phyloP scores from a whole-genome alignment of 1,140 invertebrate genomes.

The Brachionus plicatilis region DNA sequence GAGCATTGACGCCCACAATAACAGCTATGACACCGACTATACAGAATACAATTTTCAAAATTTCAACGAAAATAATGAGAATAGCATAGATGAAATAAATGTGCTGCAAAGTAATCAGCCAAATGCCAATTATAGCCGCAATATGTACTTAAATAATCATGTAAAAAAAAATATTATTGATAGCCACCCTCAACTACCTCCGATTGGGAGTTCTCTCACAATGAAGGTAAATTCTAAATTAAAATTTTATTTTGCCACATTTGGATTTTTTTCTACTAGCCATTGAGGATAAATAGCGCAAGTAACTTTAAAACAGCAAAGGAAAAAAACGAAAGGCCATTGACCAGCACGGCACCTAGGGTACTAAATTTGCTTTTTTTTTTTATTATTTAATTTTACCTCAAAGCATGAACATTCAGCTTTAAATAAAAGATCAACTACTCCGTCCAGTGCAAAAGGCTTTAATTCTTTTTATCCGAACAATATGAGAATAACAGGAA shows the following conservation, averaged over 20 bases:
- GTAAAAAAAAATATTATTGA: neutral
- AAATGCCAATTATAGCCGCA: neutral
- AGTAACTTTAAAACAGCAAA: neutral
- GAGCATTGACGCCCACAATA: neutral
- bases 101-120: neutral
- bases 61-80: neutral
- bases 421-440: conserved; percentile 35
- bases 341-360: conserved; percentile 12
- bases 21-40: conserved; percentile 14
- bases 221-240: neutral
- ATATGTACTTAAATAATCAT: neutral
- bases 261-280: neutral
- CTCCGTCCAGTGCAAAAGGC: conserved; percentile 6
- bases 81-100: conserved; percentile 35
- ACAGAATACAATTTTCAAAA: neutral
- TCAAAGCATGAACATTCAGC: neutral
- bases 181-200: conserved; percentile 6
- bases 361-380: neutral
- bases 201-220: neutral
- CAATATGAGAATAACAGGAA: neutral
- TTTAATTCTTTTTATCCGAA: neutral
- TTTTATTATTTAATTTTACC: neutral
- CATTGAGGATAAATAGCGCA: conserved; percentile 30
- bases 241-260: neutral
- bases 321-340: conserved; percentile 23